phyloP scores from a whole-genome alignment of 1,140 invertebrate genomes.

The Melitaea cinxia region DNA sequence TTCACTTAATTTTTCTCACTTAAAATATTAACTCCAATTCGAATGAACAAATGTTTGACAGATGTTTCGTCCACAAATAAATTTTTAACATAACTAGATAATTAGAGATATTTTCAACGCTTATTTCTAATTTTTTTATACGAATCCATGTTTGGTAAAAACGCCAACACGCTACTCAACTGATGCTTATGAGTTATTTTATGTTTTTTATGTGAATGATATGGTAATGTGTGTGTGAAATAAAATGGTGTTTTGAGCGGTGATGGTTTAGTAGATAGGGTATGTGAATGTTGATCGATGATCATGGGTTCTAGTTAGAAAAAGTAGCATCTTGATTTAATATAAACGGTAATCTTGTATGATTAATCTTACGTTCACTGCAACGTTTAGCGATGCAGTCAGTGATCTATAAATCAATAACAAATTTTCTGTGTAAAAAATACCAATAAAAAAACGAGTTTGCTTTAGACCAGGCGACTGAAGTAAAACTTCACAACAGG shows the following conservation, averaged over 20 bases:
- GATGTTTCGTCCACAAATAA: not conserved
- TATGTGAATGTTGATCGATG: not conserved
- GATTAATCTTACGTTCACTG: no score
- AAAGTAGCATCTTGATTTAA: no score
- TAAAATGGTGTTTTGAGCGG: not conserved
- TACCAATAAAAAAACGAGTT: no score
- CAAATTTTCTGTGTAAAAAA: no score
- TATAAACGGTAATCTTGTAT: no score
- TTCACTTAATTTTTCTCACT: no score
- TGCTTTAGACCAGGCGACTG: no score
- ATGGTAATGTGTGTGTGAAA: not conserved
- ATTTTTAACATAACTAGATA: not conserved
- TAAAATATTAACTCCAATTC: no score
- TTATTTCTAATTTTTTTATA: constrained; percentile 4
- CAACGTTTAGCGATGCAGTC: no score
- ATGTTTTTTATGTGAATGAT: constrained; percentile 5
- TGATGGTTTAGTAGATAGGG: not conserved
- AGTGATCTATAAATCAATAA: no score
- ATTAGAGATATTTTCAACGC: not conserved
- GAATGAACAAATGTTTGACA: not conserved
- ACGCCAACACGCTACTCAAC: constrained; percentile 13
- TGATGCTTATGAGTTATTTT: not conserved
- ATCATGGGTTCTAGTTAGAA: not conserved
- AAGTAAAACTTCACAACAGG: no score
- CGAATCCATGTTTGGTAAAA: constrained; percentile 8